Percentiles rank a stretch among this genome's conserved stretches.
phyloP scores from a whole-genome alignment of 2,797 vertebrate species.

The Cossypha caffra region DNA sequence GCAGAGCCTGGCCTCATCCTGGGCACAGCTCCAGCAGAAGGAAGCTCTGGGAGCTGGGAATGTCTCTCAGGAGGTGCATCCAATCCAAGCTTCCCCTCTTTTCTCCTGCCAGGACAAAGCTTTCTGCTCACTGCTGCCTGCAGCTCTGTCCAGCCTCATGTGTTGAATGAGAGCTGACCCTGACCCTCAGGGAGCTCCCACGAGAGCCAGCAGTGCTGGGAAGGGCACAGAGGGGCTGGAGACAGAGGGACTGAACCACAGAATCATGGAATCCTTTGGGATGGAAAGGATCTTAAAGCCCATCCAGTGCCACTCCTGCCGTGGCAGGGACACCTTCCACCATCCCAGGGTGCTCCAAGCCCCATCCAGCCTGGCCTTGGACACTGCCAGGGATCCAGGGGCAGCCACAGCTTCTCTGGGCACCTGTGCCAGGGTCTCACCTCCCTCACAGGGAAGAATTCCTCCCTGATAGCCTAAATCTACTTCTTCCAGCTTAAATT shows the following conservation, averaged over 20 bases:
- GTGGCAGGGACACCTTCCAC: background rate
- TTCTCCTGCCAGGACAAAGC: background rate
- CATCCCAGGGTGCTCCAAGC: accelerated
- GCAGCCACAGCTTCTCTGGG: background rate
- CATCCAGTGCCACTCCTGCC: accelerated
- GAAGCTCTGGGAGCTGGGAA: background rate
- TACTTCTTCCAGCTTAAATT: background rate
- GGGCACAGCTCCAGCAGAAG: background rate
- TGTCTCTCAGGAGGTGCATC: background rate
- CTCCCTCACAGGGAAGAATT: background rate
- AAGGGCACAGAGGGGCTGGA: background rate
- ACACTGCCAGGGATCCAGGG: background rate
- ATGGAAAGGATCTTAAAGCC: accelerated
- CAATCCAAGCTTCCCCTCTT: background rate
- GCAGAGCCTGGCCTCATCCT: background rate
- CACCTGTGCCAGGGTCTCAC: accelerated
- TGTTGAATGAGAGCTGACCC: background rate
- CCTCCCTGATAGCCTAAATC: background rate
- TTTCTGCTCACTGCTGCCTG: background rate
- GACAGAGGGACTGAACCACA: background rate
- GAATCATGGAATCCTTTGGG: background rate
- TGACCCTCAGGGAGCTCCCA: accelerated
- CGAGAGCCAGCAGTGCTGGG: background rate
- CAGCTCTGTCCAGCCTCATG: background rate
- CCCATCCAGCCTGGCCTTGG: accelerated